phyloP scores from a whole-genome alignment of 2,113 vertebrate species.

The Zosterops japonicus region DNA sequence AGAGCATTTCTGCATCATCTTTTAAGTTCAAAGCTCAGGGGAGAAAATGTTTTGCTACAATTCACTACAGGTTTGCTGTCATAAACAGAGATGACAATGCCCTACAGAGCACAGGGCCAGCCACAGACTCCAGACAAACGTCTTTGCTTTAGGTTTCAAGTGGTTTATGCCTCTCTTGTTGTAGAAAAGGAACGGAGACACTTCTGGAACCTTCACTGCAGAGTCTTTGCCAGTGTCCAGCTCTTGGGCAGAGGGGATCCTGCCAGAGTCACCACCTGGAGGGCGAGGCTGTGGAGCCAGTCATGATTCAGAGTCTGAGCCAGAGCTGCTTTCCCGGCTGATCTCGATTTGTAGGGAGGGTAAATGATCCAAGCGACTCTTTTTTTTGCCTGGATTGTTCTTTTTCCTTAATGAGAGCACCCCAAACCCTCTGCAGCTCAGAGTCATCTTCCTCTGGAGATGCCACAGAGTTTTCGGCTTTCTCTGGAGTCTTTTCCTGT shows the following conservation, averaged over 20 bases:
- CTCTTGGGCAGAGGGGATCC: not conserved
- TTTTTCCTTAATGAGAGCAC: conserved; percentile 95
- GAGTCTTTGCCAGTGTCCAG: conserved; percentile 35
- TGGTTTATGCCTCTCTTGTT: not conserved
- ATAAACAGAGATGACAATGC: conserved; percentile 47
- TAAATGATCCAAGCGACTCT: conserved; percentile 93
- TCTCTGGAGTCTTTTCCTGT: conserved; percentile 73
- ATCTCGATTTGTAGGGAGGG: conserved; percentile 98
- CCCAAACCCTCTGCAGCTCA: conserved; percentile 91
- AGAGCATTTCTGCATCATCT: conserved; percentile 64
- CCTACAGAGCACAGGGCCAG: conserved; percentile 52
- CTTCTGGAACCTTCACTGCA: conserved; percentile 19
- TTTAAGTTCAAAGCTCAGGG: conserved; percentile 61
- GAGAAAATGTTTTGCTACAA: conserved; percentile 43
- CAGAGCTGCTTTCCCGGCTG: conserved; percentile 94
- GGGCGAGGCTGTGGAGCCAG: not conserved
- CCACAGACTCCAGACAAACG: conserved; percentile 25
- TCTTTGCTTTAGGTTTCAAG: conserved; percentile 52
- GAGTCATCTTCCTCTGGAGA: conserved; percentile 88
- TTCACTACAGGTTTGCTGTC: conserved; percentile 55
- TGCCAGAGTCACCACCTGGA: conserved; percentile 22
- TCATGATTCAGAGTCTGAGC: conserved; percentile 92
- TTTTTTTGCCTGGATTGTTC: conserved; percentile 90
- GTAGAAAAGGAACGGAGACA: conserved; percentile 28
- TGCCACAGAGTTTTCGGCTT: conserved; percentile 60